Evolutionary conservation across 2,888 invertebrate genomes (phyloP), one percentile per base, ranked within the genome.

Genomic region (Heliconius sara): DNA sequence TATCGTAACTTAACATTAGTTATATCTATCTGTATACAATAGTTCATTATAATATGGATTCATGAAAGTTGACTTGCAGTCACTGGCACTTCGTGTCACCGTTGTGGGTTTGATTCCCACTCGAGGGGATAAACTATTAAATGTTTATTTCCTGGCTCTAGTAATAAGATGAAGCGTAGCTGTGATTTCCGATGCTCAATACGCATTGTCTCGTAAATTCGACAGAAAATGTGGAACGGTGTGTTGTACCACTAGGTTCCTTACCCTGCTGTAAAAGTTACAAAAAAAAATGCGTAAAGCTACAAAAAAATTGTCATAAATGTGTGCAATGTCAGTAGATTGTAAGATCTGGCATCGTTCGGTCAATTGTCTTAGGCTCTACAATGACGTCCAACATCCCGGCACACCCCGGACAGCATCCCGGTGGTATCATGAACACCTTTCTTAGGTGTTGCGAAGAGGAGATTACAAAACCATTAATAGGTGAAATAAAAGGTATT

Each of bases 361-460:
- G 25, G 68, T 70, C 68, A n/a, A 25, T 43, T 43, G 25, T 43
- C 43, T n/a, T 9, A 68, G 68, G n/a, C 34, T n/a, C n/a, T 39
- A 13, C 27, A 22, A 39, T n/a, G 39, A 68, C 39, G 68, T 43
- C 13, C 9, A 70, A 70, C n/a, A 2, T 27, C 27, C 27, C 27
- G 27, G 27, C 27, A 22, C 27, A 72, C 27, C 2, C 27, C 27
- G 27, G 27, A 22, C 27, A 72, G 30, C 52, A 72, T 22, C 57
- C 72, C 9, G 96, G 97, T 86, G 97, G 97, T 86, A 97, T 98
- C 84, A 93, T 96, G 1, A 96, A 95, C 52, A 96, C 98, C 30
- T 98, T 98, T 98, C 91, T 98, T 85, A 95, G 98, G 78, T 97
- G 97, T 5, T 98, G 98, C 84, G 96, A 97, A 82, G 89, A 97